Evolutionary conservation across 2,113 vertebrate species (phyloP).

Genomic region (Callospermophilus lateralis): DNA sequence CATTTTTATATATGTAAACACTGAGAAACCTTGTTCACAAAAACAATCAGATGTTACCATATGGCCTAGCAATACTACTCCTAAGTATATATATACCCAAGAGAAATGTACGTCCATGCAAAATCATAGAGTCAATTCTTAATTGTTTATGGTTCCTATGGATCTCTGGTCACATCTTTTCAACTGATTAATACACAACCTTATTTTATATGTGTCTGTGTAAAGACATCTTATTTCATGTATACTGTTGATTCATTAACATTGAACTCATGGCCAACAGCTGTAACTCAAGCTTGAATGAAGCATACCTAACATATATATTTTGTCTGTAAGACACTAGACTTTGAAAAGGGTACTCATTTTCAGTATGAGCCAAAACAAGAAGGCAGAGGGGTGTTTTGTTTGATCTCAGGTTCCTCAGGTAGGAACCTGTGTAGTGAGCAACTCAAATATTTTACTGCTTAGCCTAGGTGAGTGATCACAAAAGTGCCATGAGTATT

Average conservation of each 20-base stretch:
- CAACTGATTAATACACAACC: no score
- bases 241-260: not conserved
- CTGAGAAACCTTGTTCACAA: slow-evolving; percentile 4
- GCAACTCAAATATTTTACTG: slow-evolving; percentile 10
- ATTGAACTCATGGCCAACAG: slow-evolving; percentile 20
- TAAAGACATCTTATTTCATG: not conserved
- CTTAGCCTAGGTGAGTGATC: not conserved
- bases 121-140: not conserved
- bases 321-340: not conserved
- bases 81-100: not conserved
- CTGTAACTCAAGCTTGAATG: not conserved
- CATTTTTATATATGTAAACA: not conserved
- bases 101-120: not conserved
- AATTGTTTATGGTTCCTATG: not conserved
- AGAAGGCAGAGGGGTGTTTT: not conserved
- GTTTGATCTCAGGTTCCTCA: slow-evolving; percentile 17
- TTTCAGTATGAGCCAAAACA: slow-evolving; percentile 29
- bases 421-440: not conserved
- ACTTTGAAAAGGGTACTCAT: not conserved
- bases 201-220: not conserved
- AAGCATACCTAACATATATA: slow-evolving; percentile 1
- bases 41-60: not conserved
- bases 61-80: not conserved
- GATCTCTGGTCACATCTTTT: not conserved
- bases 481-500: not conserved